Percentiles rank a stretch among this genome's conserved stretches.
Evolutionary conservation across 2,888 invertebrate genomes (phyloP).

Genomic region (Cantharis rufa): DNA sequence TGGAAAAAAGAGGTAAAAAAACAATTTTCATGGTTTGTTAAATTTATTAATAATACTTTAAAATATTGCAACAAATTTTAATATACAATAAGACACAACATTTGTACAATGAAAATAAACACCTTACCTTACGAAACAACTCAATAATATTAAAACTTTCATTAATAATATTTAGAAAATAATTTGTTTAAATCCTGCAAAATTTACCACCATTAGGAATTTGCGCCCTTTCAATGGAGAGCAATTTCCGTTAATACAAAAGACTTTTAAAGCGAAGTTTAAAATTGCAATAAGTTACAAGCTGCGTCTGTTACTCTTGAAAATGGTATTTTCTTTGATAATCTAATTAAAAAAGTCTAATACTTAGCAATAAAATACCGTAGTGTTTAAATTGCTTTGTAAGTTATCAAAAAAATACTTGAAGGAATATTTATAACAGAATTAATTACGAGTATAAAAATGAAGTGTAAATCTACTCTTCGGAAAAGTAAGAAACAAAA

Average conservation of each 20-base stretch:
- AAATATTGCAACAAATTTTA: not conserved
- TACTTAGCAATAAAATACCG: not conserved
- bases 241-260: not conserved
- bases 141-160: not conserved
- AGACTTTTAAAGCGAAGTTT: not conserved
- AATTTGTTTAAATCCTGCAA: not conserved
- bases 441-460: conserved; percentile 1
- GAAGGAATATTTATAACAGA: not conserved
- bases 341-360: not conserved
- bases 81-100: not conserved
- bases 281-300: not conserved
- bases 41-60: not conserved
- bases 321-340: not conserved
- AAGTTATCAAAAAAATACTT: not conserved
- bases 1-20: not conserved
- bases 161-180: not conserved
- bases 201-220: not conserved
- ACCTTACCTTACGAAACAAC: not conserved
- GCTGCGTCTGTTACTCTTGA: not conserved
- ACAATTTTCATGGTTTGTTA: not conserved
- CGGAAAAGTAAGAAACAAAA: conserved; percentile 71
- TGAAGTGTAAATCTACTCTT: conserved; percentile 42
- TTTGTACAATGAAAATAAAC: not conserved
- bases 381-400: not conserved
- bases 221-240: not conserved